These are phyloP conservation scores for Upupa epops DNA, from an alignment of 2,113 vertebrate genomes.

Conservation along the genomic window DNA sequence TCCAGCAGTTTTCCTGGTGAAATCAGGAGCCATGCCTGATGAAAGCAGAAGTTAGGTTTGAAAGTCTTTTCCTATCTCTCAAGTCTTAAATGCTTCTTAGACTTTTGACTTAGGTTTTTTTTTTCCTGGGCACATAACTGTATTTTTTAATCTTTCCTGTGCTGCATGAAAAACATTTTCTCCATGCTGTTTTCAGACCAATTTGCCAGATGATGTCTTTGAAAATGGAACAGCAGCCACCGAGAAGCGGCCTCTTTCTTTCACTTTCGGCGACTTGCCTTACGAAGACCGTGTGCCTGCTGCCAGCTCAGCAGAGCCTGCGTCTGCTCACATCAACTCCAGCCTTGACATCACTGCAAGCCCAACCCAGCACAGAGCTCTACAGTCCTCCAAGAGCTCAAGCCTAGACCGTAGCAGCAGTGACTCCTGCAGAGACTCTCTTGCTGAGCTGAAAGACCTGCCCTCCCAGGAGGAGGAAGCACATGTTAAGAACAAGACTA, in stretches of 20 bases:
- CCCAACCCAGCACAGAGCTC: slow-evolving; percentile 73
- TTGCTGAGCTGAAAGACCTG: slow-evolving; percentile 17
- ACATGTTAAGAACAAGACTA: neutral
- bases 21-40: neutral
- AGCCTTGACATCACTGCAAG: slow-evolving; percentile 87
- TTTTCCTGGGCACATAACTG: neutral
- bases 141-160: neutral
- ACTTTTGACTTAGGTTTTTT: neutral
- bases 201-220: slow-evolving; percentile 89
- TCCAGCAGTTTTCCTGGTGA: neutral
- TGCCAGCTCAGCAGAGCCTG: slow-evolving; percentile 33
- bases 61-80: neutral
- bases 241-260: slow-evolving; percentile 87
- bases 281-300: slow-evolving; percentile 66
- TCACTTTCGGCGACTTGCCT: slow-evolving; percentile 86
- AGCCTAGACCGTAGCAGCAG: slow-evolving; percentile 26
- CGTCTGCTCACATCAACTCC: slow-evolving; percentile 60
- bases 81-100: neutral
- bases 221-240: slow-evolving; percentile 79
- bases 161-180: neutral
- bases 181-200: slow-evolving; percentile 76
- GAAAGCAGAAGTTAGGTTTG: neutral
- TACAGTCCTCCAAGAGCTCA: slow-evolving; percentile 33
- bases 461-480: neutral
- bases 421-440: slow-evolving; percentile 30